A percentile compares a stretch with the other conserved stretches of the same genome.
phyloP scores from a whole-genome alignment of 2,888 invertebrate genomes.

The Coremacera marginata region DNA sequence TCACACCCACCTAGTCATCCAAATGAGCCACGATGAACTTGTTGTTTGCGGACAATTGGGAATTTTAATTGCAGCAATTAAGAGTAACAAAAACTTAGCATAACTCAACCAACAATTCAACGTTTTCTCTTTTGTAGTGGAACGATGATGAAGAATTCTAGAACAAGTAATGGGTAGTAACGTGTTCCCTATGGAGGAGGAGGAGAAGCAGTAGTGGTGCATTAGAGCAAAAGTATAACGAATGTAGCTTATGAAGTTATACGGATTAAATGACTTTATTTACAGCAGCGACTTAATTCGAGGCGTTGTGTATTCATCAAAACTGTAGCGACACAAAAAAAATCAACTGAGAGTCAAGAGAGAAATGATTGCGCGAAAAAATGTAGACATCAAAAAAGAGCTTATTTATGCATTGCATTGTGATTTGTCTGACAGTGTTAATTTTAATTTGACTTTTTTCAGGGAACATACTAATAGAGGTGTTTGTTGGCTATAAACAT shows the following conservation, averaged over 20 bases:
- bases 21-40: slow-evolving; percentile 2
- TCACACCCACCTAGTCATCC: neutral
- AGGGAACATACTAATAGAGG: too few species aligned
- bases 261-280: neutral
- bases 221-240: neutral
- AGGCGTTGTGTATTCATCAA: neutral
- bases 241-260: neutral
- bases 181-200: neutral
- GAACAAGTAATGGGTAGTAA: neutral
- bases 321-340: neutral
- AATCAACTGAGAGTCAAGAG: too few species aligned
- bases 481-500: too few species aligned
- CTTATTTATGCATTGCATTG: neutral
- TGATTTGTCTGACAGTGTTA: neutral
- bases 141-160: neutral
- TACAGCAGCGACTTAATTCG: neutral
- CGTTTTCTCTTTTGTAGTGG: neutral
- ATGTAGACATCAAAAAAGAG: neutral
- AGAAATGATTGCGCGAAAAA: neutral
- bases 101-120: neutral
- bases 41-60: slow-evolving; percentile 29
- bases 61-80: slow-evolving; percentile 41
- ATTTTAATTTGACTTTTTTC: too few species aligned
- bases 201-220: neutral
- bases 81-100: slow-evolving; percentile 23